Percentiles rank a stretch among this genome's conserved stretches.
Conservation (phyloP, 2,888 invertebrate genomes). For the Aleiodes testaceus region DNA sequence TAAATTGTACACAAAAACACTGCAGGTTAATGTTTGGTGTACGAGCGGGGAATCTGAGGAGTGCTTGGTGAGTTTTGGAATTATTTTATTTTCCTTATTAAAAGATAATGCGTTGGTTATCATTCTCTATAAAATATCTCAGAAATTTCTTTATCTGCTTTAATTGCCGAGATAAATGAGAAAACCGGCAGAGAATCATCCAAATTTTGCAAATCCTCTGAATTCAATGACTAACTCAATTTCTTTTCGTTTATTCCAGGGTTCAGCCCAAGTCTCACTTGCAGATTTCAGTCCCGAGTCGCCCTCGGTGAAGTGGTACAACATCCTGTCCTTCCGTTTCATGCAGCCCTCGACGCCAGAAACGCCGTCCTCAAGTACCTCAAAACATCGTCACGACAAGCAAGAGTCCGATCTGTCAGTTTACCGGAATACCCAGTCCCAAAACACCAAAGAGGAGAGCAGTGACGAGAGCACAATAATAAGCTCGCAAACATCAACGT, state of each 20-base stretch:
- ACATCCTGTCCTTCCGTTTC: conserved; percentile 88
- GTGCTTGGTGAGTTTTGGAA: conserved; percentile 82
- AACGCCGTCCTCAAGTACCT: conserved; percentile 56
- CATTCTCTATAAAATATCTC: not conserved
- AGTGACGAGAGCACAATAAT: conserved; percentile 98
- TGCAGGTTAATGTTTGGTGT: conserved; percentile 92
- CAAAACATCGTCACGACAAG: conserved; percentile 70
- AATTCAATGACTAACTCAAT: conserved; percentile 24
- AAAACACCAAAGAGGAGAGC: conserved; percentile 85
- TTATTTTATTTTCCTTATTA: conserved; percentile 18
- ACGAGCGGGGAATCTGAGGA: conserved; percentile 82
- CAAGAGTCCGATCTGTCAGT: conserved; percentile 75
- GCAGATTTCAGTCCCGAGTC: conserved; percentile 93
- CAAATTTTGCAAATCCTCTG: too few species aligned
- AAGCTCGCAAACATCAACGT: conserved; percentile 95
- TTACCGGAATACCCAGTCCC: conserved; percentile 65
- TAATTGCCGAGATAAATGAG: too few species aligned
- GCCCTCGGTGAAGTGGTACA: conserved; percentile 93
- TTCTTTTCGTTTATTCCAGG: conserved; percentile 76
- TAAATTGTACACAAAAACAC: conserved; percentile 88
- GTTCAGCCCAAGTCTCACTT: conserved; percentile 95
- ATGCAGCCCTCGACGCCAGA: conserved; percentile 77
- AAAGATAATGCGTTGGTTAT: not conserved
- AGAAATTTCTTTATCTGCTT: too few species aligned
- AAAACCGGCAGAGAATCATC: too few species aligned